A percentile compares a stretch with the other conserved stretches of the same genome.
Conservation (phyloP, 2,888 invertebrate species). For the Arctia plantaginis region DNA sequence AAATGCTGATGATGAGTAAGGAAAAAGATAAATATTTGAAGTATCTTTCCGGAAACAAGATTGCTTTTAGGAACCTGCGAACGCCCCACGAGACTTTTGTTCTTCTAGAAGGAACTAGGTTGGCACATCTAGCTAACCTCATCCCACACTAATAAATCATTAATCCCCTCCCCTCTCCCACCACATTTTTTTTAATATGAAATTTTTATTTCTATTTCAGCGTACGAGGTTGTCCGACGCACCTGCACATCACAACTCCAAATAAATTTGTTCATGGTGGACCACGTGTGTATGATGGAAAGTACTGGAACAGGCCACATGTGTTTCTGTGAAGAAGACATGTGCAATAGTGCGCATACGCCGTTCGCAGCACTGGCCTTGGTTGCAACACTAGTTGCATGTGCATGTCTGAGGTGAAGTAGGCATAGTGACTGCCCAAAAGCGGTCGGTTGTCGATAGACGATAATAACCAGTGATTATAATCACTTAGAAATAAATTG, state of each 20-base stretch:
- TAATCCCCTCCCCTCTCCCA: no score
- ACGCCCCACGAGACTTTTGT: no score
- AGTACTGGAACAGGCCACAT: slow-evolving; percentile 99
- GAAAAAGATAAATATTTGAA: no score
- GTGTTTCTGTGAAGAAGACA: slow-evolving; percentile 99
- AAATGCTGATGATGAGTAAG: no score
- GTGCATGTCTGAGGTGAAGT: slow-evolving; percentile 84
- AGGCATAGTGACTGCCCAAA: slow-evolving; percentile 65
- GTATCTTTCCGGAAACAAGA: no score
- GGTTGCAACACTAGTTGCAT: slow-evolving; percentile 76
- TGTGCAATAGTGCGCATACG: slow-evolving; percentile 90
- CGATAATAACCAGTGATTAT: slow-evolving; percentile 36
- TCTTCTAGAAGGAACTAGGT: no score
- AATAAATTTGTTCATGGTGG: slow-evolving; percentile 98
- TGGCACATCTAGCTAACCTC: no score
- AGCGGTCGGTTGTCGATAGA: slow-evolving; percentile 62
- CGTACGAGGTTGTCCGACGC: slow-evolving; percentile 95
- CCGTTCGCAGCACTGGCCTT: slow-evolving; percentile 64
- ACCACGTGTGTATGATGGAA: slow-evolving; percentile 99
- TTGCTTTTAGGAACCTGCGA: no score
- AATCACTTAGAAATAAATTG: slow-evolving; percentile 24
- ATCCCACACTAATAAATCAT: no score
- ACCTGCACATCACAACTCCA: slow-evolving; percentile 97
- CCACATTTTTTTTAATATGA: background rate
- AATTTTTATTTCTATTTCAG: slow-evolving; percentile 82